A percentile compares a stretch with the other conserved stretches of the same genome.
phyloP scores from a whole-genome alignment of 2,888 invertebrate species.

The Belgica antarctica region DNA sequence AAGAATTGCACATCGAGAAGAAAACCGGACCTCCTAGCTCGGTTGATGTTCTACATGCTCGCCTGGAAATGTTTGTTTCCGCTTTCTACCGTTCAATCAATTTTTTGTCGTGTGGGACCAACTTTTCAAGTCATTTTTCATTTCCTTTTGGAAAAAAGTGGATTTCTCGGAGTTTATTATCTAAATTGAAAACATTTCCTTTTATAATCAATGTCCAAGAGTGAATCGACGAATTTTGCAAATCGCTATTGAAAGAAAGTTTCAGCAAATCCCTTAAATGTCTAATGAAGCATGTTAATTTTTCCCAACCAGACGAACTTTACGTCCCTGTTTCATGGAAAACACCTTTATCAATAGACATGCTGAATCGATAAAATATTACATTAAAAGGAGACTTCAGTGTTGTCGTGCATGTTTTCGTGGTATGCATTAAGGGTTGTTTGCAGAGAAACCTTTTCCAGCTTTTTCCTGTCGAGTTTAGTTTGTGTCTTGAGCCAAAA shows the following conservation, averaged over 20 bases:
- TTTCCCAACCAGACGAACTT: not conserved
- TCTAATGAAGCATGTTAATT: slow-evolving; percentile 42
- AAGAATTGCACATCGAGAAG: too few species aligned
- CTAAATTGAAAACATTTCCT: slow-evolving; percentile 21
- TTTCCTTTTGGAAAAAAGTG: too few species aligned
- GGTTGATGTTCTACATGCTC: too few species aligned
- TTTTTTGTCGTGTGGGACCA: too few species aligned
- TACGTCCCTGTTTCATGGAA: slow-evolving; percentile 7
- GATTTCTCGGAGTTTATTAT: not conserved
- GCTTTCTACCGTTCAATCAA: too few species aligned
- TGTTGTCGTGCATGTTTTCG: slow-evolving; percentile 1
- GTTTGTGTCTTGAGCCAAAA: not conserved
- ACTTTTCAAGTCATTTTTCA: too few species aligned
- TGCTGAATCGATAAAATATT: slow-evolving; percentile 13
- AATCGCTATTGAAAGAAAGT: not conserved
- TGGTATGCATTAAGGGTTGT: slow-evolving; percentile 9
- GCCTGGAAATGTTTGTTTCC: too few species aligned
- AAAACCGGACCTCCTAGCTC: too few species aligned
- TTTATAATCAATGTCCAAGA: not conserved
- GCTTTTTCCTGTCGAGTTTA: slow-evolving; percentile 2
- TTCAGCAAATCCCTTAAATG: slow-evolving; percentile 29
- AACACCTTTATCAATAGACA: slow-evolving; percentile 25
- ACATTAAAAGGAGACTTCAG: not conserved
- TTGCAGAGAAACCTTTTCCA: not conserved
- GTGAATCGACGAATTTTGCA: not conserved